Conservation (phyloP, 2,888 invertebrate species). For the Teleogryllus oceanicus region DNA sequence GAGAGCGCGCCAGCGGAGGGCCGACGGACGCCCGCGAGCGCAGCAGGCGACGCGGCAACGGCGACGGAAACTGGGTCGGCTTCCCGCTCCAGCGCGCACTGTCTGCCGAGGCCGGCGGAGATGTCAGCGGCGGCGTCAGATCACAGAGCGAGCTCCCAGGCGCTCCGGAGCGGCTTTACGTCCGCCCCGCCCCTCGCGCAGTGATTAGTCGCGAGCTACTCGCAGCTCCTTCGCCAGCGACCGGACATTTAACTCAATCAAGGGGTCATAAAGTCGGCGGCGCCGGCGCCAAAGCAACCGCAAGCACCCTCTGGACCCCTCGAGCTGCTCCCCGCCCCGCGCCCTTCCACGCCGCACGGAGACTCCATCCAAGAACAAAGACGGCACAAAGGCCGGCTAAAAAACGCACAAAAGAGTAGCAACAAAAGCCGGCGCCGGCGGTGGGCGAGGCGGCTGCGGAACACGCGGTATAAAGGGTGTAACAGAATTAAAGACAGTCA, state of each 20-base stretch:
- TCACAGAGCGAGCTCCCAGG: neutral
- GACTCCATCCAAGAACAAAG: neutral
- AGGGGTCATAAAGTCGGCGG: neutral
- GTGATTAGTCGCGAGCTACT: neutral
- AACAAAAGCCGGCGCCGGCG: neutral
- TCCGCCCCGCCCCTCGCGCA: neutral
- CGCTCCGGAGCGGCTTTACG: neutral
- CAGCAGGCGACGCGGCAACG: neutral
- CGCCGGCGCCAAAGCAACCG: neutral
- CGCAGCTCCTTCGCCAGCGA: neutral
- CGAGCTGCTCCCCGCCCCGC: neutral
- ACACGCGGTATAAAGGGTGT: conserved; percentile 7
- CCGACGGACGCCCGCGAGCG: neutral
- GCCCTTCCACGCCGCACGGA: neutral
- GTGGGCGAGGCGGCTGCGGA: neutral
- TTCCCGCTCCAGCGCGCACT: no score
- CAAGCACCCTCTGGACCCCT: neutral
- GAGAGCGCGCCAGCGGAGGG: no score
- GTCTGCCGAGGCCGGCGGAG: neutral
- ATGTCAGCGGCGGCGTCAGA: neutral
- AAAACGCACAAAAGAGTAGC: neutral
- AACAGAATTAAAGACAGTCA: neutral
- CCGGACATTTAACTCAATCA: conserved; percentile 18
- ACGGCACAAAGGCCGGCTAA: neutral
- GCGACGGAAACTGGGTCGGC: no score